A percentile compares a stretch with the other conserved stretches of the same genome.
Evolutionary conservation across 2,113 vertebrate genomes (phyloP).

Genomic region (Calcarius ornatus): DNA sequence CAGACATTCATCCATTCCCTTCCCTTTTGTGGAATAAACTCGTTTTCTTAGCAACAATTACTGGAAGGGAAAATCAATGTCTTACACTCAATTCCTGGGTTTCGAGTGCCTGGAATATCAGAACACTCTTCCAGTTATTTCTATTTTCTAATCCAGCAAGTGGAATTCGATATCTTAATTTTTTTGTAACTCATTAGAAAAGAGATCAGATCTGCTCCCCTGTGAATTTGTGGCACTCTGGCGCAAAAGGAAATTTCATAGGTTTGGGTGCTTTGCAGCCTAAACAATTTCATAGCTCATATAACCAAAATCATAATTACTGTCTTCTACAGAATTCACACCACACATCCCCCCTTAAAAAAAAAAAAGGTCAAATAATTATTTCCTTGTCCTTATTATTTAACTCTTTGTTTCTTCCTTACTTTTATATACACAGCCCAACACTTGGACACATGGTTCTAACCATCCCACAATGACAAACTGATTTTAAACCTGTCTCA

Average conservation of each 20-base stretch:
- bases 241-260: not conserved
- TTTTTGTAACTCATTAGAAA: not conserved
- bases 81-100: not conserved
- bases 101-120: not conserved
- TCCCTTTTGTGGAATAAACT: not conserved
- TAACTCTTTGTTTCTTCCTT: not conserved
- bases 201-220: not conserved
- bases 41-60: not conserved
- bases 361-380: not conserved
- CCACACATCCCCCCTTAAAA: too few species aligned
- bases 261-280: not conserved
- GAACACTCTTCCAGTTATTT: not conserved
- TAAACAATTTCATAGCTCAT: not conserved
- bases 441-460: not conserved
- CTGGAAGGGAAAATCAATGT: constrained; percentile 6
- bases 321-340: not conserved
- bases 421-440: not conserved
- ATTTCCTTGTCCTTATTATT: not conserved
- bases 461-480: not conserved
- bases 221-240: not conserved
- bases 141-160: not conserved
- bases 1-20: not conserved
- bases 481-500: not conserved
- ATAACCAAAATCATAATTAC: not conserved
- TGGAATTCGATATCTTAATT: not conserved